Evolutionary conservation across 2,888 invertebrate genomes (phyloP).

Genomic region (Oxystoma pomonae): DNA sequence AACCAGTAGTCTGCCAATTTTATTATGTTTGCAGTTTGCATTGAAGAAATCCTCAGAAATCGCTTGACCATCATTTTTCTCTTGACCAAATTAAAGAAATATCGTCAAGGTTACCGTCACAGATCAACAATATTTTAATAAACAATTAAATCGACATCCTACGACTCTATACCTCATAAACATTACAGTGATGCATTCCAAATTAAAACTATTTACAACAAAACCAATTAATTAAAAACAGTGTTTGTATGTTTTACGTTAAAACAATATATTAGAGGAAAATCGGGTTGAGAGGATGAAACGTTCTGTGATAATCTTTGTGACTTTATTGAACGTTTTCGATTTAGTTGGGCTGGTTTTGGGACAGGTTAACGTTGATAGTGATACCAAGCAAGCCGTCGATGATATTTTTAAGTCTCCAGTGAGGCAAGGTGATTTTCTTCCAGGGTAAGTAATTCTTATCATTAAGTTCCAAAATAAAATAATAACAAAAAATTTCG

Average conservation of each 20-base stretch:
- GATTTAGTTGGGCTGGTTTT: background rate
- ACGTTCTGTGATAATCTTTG: background rate
- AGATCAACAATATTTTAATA: background rate
- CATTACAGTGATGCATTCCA: too few relatives aligned
- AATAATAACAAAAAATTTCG: too few relatives aligned
- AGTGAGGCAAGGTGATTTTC: background rate
- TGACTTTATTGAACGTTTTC: background rate
- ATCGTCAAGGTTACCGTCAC: background rate
- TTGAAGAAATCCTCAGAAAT: background rate
- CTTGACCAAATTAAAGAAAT: background rate
- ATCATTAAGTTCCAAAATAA: too few relatives aligned
- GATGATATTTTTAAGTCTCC: conserved; percentile 10
- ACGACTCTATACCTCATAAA: too few relatives aligned
- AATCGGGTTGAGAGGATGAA: too few relatives aligned
- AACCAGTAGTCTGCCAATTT: background rate
- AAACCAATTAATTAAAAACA: too few relatives aligned
- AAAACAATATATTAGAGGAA: too few relatives aligned
- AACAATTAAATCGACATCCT: too few relatives aligned
- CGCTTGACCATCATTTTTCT: background rate
- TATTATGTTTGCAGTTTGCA: background rate
- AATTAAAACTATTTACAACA: too few relatives aligned
- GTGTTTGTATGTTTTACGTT: too few relatives aligned
- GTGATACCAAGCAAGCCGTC: conserved; percentile 10
- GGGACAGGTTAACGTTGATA: background rate
- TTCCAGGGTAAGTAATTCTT: background rate